Evolutionary conservation across 2,888 invertebrate species (phyloP), one percentile per base, ranked within the genome.

Genomic region (Acanthosepion lycidas): DNA sequence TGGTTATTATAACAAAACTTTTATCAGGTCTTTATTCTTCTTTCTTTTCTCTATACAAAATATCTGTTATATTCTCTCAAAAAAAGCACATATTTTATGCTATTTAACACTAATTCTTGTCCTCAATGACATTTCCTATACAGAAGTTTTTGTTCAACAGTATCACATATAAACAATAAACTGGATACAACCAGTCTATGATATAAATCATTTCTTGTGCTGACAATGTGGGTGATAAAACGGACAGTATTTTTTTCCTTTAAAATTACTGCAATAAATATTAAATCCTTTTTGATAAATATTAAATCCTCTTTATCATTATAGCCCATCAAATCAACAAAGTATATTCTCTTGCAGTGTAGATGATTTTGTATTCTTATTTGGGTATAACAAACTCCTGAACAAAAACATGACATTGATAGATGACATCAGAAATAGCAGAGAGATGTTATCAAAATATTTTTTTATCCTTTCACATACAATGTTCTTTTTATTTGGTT

Each of bases 321-420:
- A 78, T 33, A 33, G 20, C 78, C 78, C 78, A 78, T 78, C 78
- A 78, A 78, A n/a, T n/a, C 8, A 78, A 78, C n/a, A 78, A 78
- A 33, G 33, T 78, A 33, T 9, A 59, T 59, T 59, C 23, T 9
- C 15, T 78, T n/a, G 78, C 15, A 78, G 33, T 33, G n/a, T 78
- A 78, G n/a, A 78, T 15, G 33, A 78, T 33, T 78, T 33, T 33
- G 78, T 78, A 33, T 12, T 78, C 78, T 78, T 78, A 78, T 78
- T 78, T n/a, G 78, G 78, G n/a, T n/a, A n/a, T 12, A 78, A 33
- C 78, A 78, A 78, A 78, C 33, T 33, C n/a, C 18, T 33, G 33
- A 78, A 78, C n/a, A 33, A 78, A 33, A 78, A 78, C n/a, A 78
- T 78, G 78, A 78, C 78, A 78, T 78, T 78, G 78, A 78, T 78